A percentile compares a stretch with the other conserved stretches of the same genome.
These are phyloP conservation scores for Crax fasciolata DNA, from an alignment of 2,797 vertebrate genomes.

Conservation along the genomic window DNA sequence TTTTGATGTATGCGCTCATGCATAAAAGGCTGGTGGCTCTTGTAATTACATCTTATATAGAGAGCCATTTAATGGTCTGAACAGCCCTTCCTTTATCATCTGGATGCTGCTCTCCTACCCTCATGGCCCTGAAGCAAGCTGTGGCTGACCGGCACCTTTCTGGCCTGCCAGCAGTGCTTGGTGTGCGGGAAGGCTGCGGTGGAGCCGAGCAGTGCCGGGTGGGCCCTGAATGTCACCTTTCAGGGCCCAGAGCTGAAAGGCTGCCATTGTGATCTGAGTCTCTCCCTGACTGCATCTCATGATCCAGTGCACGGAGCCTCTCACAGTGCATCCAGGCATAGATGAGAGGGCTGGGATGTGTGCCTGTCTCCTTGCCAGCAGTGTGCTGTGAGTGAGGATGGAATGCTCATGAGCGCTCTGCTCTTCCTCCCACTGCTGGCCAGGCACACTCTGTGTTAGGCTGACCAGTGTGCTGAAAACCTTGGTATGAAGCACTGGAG, in stretches of 20 bases:
- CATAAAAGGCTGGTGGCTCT: not conserved
- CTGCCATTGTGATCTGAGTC: not conserved
- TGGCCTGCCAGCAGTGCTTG: not conserved
- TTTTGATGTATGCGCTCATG: not conserved
- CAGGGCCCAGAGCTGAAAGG: conserved; percentile 40
- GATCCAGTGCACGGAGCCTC: not conserved
- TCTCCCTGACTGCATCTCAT: not conserved
- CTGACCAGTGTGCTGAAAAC: not conserved
- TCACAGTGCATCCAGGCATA: not conserved
- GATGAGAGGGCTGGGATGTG: not conserved
- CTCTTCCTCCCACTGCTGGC: accelerated
- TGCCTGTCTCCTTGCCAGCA: accelerated
- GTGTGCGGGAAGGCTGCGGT: accelerated
- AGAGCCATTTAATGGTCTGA: not conserved
- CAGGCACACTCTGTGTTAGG: accelerated
- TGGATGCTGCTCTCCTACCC: not conserved
- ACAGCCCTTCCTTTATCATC: not conserved
- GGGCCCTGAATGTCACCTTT: conserved; percentile 30
- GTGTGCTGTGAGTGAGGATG: not conserved
- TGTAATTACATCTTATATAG: not conserved
- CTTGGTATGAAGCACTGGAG: not conserved
- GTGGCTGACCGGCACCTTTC: not conserved
- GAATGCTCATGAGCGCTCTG: not conserved
- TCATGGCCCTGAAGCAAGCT: not conserved
- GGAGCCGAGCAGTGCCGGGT: accelerated